phyloP scores from a whole-genome alignment of 1,140 invertebrate genomes.

The Tetraneura akinire region DNA sequence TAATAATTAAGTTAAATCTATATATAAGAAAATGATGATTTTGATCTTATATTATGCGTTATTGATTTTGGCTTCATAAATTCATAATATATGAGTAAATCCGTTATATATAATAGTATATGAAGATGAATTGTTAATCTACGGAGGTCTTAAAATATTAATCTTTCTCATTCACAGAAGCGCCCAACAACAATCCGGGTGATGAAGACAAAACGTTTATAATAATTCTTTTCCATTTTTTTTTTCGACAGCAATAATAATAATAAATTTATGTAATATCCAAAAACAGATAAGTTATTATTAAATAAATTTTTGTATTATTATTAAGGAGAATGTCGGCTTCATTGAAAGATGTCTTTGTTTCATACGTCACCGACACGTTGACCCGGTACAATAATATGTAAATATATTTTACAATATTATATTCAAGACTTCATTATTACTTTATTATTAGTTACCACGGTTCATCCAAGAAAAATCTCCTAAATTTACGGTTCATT shows the following conservation, averaged over 20 bases:
- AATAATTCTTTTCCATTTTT: conserved; percentile 33
- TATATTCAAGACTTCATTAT: conserved; percentile 38
- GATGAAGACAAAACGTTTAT: conserved; percentile 46
- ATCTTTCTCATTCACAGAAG: conserved; percentile 44
- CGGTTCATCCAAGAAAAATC: conserved; percentile 7
- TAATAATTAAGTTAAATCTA: no score
- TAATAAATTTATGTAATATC: conserved; percentile 44
- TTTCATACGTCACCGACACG: conserved; percentile 41
- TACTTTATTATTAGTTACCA: no score
- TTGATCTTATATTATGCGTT: no score
- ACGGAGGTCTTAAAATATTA: conserved; percentile 21
- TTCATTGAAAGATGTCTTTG: conserved; percentile 27
- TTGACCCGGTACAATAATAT: conserved; percentile 38
- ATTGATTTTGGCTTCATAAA: background rate
- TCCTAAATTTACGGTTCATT: conserved; percentile 31
- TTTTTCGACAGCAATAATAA: background rate
- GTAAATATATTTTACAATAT: conserved; percentile 43
- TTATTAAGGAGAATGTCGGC: background rate
- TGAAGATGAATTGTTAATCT: conserved; percentile 31
- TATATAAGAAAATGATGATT: no score
- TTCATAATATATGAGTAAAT: background rate
- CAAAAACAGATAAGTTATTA: conserved; percentile 19
- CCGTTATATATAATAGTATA: background rate
- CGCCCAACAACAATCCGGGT: background rate
- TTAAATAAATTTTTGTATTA: background rate